These are phyloP conservation scores for Otis tarda DNA, from an alignment of 2,113 vertebrate genomes.

Conservation along the genomic window DNA sequence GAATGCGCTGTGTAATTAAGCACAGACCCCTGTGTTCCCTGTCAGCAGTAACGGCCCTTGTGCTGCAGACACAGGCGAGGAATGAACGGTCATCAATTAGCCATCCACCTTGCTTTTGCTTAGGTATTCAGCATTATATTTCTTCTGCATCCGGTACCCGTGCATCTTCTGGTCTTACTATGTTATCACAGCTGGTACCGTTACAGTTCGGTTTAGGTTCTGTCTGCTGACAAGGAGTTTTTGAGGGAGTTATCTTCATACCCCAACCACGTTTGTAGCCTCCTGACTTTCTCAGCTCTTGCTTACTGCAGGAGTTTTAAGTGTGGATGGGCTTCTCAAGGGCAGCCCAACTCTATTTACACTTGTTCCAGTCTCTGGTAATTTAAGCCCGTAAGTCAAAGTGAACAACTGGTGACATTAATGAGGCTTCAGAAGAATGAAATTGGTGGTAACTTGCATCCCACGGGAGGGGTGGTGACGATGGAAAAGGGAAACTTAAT, in stretches of 20 bases:
- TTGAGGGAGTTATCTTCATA: not conserved
- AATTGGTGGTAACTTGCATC: slow-evolving; percentile 21
- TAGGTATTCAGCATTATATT: fast-evolving
- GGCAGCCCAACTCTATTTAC: not conserved
- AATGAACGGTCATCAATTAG: not conserved
- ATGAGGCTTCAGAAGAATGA: slow-evolving; percentile 10
- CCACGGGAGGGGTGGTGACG: not conserved
- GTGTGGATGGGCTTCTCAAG: not conserved
- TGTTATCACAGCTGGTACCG: fast-evolving
- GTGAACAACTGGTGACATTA: slow-evolving; percentile 45
- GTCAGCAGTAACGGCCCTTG: not conserved
- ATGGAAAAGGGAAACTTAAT: slow-evolving; percentile 47
- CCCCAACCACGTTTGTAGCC: not conserved
- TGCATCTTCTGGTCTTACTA: not conserved
- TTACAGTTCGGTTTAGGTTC: not conserved
- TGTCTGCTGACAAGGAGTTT: not conserved
- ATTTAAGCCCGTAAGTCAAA: slow-evolving; percentile 22
- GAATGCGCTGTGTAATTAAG: not conserved
- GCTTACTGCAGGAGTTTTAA: not conserved
- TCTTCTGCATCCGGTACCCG: not conserved
- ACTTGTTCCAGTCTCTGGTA: slow-evolving; percentile 17
- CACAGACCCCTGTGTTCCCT: not conserved
- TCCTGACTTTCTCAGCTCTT: not conserved
- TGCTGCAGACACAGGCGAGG: not conserved
- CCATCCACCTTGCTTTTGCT: not conserved